phyloP scores from a whole-genome alignment of 2,888 invertebrate species.

The Gasteruption jaculator region DNA sequence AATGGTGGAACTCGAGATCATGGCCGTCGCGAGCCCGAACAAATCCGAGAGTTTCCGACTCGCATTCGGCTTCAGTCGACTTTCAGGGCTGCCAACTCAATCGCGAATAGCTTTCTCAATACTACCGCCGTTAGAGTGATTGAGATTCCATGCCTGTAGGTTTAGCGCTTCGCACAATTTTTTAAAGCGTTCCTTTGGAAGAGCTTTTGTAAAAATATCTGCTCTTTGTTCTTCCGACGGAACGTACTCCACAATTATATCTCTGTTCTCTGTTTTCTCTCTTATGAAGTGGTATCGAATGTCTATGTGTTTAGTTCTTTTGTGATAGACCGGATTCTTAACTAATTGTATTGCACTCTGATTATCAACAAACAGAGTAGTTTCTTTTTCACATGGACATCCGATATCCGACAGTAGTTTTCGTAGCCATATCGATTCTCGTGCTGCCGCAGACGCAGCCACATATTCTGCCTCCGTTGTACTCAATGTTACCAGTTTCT shows the following conservation, averaged over 20 bases:
- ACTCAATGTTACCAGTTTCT: constrained; percentile 16
- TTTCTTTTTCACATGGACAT: constrained; percentile 7
- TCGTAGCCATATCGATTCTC: constrained; percentile 28
- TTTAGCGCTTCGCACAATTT: constrained; percentile 16
- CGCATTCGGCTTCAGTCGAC: too few species aligned
- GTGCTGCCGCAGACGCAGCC: constrained; percentile 25
- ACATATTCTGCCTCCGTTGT: constrained; percentile 27
- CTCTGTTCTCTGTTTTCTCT: constrained; percentile 13
- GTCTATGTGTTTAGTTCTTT: constrained; percentile 28
- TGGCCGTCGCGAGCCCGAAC: too few species aligned
- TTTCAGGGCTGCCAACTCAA: too few species aligned
- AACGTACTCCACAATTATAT: constrained; percentile 18
- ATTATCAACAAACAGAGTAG: constrained; percentile 14
- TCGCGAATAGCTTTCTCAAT: too few species aligned
- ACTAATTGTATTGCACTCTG: constrained; percentile 22
- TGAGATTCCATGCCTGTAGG: constrained; percentile 6
- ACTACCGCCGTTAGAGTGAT: constrained; percentile 20
- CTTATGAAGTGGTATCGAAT: constrained; percentile 21
- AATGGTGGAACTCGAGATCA: too few species aligned
- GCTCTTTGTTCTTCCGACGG: constrained; percentile 17
- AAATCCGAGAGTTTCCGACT: too few species aligned
- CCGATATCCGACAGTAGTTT: constrained; percentile 23
- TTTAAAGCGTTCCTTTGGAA: constrained; percentile 13
- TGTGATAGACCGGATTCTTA: constrained; percentile 22
- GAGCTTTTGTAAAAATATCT: constrained; percentile 24